Conservation (phyloP, 2,888 invertebrate genomes). For the Hipparchia sbordonii region DNA sequence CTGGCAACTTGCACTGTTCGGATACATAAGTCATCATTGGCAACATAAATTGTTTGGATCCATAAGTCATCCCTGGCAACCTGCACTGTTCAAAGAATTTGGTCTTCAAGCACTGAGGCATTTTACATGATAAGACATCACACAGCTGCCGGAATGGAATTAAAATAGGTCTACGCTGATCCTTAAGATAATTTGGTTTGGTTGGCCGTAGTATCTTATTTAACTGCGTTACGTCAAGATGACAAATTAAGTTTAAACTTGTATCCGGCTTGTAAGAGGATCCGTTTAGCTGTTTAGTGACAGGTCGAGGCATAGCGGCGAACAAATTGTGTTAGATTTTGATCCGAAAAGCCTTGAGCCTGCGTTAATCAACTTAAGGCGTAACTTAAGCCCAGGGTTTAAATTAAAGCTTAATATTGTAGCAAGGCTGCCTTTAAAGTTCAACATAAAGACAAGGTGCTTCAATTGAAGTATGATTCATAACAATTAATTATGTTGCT, state of each 20-base stretch:
- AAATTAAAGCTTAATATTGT: not conserved
- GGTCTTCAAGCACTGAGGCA: too few relatives aligned
- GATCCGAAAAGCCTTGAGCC: conserved; percentile 18
- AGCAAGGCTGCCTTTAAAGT: too few relatives aligned
- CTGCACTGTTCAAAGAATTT: too few relatives aligned
- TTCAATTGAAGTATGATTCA: not conserved
- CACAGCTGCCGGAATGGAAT: too few relatives aligned
- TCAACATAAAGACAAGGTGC: not conserved
- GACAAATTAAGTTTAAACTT: conserved; percentile 67
- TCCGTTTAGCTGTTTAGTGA: conserved; percentile 33
- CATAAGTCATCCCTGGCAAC: too few relatives aligned
- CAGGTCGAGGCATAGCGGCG: conserved; percentile 23
- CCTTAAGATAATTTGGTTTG: too few relatives aligned
- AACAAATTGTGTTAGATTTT: conserved; percentile 34
- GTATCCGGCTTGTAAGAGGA: conserved; percentile 41
- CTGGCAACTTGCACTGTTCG: too few relatives aligned
- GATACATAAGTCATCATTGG: too few relatives aligned
- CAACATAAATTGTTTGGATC: too few relatives aligned
- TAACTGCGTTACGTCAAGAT: conserved; percentile 59
- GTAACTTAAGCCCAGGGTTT: conserved; percentile 6
- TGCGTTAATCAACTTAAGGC: conserved; percentile 23
- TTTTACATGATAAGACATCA: too few relatives aligned
- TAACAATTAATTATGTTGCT: not conserved
- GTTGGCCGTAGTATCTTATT: conserved; percentile 25
- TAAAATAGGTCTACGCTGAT: too few relatives aligned